Base-by-base conservation (phyloP, 2,888 invertebrate genomes). In the Charanyca ferruginea region DNA sequence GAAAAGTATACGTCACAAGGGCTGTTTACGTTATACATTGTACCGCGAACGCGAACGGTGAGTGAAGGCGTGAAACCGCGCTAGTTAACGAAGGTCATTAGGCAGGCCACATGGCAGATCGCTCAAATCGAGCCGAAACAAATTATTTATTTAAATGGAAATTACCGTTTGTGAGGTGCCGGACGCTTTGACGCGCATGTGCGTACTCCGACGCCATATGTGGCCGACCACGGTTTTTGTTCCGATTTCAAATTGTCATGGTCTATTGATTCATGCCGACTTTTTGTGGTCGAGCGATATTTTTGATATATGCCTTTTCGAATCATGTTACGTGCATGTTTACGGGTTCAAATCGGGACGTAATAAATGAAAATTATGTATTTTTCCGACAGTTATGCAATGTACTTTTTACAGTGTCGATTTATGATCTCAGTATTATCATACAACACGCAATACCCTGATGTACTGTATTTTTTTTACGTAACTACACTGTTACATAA, bases 71-170 rank as follows among this genome's bases (percentile, higher is more conserved):
- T 93, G 94, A 94, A 94, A 94, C 94, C 92, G 88, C 92, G 89
- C 90, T 89, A 88, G 93, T 94, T 94, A 93, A 82, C 88, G 79
- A 80, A 85, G 89, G 89, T 90, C 94, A 94, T 94, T 94, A 94
- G 89, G 86, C 75, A 67, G 86, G 84, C 94, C 94, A 94, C 93
- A 94, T 94, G 95, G 90, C 88, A 83, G 81, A 85, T 81, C 85
- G 81, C 83, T 88, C 87, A 91, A 94, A 93, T 93, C 91, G 93
- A 90, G 86, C 91, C 92, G 91, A 89, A 91, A 90, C 91, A 90
- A 94, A 95, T 95, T 93, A 94, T 94, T 94, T 94, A 94, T 94
- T 95, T 94, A 94, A 93, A 95, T 92, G 93, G 89, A 92, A 93
- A 94, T 94, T 93, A 92, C 87, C 86, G 87, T 87, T 87, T 87